A percentile compares a stretch with the other conserved stretches of the same genome.
Evolutionary conservation across 2,113 vertebrate species (phyloP).

Genomic region (Tachysurus vachellii): DNA sequence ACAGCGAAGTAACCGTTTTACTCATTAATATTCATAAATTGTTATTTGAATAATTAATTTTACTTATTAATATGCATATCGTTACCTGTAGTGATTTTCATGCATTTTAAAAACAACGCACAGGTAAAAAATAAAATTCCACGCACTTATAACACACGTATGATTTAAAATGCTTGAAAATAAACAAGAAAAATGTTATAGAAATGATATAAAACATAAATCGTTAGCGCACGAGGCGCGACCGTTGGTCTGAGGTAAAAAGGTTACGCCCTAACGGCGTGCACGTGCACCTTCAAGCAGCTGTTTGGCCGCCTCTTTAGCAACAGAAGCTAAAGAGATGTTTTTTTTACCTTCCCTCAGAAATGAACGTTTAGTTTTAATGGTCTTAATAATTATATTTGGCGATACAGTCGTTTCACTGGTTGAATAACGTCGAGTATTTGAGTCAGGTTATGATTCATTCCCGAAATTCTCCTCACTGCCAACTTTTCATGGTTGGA

Average conservation of each 20-base stretch:
- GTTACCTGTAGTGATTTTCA: neutral
- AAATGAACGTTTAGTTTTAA: neutral
- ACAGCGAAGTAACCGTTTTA: neutral
- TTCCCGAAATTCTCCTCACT: slow-evolving; percentile 28
- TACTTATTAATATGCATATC: neutral
- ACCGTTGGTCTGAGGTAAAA: neutral
- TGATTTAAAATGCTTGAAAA: neutral
- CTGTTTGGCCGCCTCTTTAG: neutral
- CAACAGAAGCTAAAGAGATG: neutral
- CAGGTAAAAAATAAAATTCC: no score
- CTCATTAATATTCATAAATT: neutral
- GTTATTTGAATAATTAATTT: neutral
- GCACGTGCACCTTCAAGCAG: neutral
- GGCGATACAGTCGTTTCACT: neutral
- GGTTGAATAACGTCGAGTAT: neutral
- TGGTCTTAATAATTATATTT: neutral
- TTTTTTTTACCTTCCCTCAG: neutral
- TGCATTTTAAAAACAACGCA: neutral
- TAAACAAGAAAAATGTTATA: neutral
- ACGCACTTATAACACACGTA: neutral
- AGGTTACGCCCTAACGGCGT: slow-evolving; percentile 8
- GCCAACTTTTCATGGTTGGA: slow-evolving; percentile 14
- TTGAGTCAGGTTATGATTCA: slow-evolving; percentile 46
- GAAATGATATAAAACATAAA: neutral
- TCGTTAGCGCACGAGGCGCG: neutral